Evolutionary conservation across 2,888 invertebrate genomes (phyloP).

Genomic region (Coleophora deauratella): DNA sequence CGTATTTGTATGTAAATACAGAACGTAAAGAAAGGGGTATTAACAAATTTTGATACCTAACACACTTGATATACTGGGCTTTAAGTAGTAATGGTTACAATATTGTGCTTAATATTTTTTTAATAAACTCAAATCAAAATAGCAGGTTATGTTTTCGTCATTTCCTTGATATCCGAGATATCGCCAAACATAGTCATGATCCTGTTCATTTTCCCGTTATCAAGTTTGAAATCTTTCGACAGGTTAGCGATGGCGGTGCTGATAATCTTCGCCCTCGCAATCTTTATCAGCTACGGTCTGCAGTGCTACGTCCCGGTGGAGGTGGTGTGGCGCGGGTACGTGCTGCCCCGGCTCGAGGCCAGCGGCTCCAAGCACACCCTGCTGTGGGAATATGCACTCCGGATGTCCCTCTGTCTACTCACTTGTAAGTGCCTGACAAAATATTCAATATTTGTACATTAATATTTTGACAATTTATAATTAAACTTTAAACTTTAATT

Average conservation of each 20-base stretch:
- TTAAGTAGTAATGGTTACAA: no score
- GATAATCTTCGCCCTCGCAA: slow-evolving; percentile 81
- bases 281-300: slow-evolving; percentile 93
- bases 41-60: no score
- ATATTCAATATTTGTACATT: not conserved
- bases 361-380: slow-evolving; percentile 41
- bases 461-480: not conserved
- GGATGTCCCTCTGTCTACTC: slow-evolving; percentile 83
- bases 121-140: no score
- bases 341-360: slow-evolving; percentile 50
- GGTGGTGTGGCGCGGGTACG: slow-evolving; percentile 89
- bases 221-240: slow-evolving; percentile 12
- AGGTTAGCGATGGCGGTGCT: slow-evolving; percentile 81
- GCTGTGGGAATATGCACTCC: slow-evolving; percentile 81
- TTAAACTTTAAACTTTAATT: no score
- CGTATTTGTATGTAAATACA: no score
- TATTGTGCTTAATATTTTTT: no score
- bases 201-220: no score
- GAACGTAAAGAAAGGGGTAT: no score
- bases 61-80: no score
- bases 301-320: slow-evolving; percentile 97
- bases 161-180: no score
- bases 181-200: no score
- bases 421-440: slow-evolving; percentile 87
- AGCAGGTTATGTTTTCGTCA: no score